Percentiles rank a stretch among this genome's conserved stretches.
These are phyloP conservation scores for Ibidorhyncha struthersii DNA, from an alignment of 2,113 vertebrate genomes.

Conservation along the genomic window DNA sequence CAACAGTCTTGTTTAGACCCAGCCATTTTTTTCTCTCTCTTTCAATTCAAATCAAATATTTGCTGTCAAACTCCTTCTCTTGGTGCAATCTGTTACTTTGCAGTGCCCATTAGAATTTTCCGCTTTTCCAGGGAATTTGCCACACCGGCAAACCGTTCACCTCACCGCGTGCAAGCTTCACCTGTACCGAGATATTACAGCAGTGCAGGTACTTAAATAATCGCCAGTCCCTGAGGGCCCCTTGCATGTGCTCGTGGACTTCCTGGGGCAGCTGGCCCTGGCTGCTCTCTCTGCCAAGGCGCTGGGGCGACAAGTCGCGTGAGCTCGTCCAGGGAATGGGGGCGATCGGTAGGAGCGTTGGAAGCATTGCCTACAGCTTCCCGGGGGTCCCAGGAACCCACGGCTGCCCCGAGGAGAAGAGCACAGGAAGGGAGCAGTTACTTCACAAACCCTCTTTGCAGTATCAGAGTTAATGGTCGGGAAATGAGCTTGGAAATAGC, in stretches of 20 bases:
- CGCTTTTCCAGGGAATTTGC: background rate
- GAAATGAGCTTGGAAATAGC: background rate
- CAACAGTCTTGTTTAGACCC: slow-evolving; percentile 2
- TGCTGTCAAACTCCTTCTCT: background rate
- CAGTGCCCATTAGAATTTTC: background rate
- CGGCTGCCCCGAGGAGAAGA: background rate
- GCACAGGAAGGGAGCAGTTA: background rate
- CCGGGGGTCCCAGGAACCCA: background rate
- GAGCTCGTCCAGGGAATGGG: background rate
- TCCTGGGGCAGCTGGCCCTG: background rate
- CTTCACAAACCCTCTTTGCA: background rate
- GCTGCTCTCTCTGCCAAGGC: background rate
- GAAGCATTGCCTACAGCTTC: too few relatives aligned
- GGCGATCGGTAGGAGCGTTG: background rate
- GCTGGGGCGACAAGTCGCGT: too few relatives aligned
- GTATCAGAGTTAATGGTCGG: background rate
- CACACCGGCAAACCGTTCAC: background rate
- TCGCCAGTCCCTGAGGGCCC: background rate
- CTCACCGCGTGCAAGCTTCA: background rate
- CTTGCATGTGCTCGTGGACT: too few relatives aligned
- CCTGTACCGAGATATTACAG: accelerated
- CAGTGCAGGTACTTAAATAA: background rate
- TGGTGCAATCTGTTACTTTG: background rate
- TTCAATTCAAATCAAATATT: background rate
- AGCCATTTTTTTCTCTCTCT: background rate